Conservation (phyloP, 2,113 vertebrate genomes). For the Abramis brama region DNA sequence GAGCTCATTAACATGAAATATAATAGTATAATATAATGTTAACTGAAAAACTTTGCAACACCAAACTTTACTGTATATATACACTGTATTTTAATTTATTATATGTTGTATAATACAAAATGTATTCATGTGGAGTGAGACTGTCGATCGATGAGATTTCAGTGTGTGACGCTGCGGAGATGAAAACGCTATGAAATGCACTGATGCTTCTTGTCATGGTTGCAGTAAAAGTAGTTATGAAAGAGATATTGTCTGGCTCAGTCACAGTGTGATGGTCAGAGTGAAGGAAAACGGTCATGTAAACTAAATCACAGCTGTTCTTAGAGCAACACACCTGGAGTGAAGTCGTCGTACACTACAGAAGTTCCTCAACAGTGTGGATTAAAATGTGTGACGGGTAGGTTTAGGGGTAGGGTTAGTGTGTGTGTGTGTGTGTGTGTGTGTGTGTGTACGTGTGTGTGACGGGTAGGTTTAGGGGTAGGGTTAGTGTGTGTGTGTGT, state of each 20-base stretch:
- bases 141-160: too few species aligned
- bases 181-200: too few species aligned
- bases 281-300: neutral
- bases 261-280: neutral
- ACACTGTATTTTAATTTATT: too few species aligned
- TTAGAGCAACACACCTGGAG: neutral
- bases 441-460: too few species aligned
- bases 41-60: neutral
- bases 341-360: neutral
- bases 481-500: too few species aligned
- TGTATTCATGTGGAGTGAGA: too few species aligned
- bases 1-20: neutral
- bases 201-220: too few species aligned
- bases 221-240: neutral
- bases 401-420: neutral
- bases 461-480: too few species aligned
- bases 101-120: too few species aligned
- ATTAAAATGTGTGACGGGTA: too few species aligned
- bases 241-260: neutral
- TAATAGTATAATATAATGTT: neutral
- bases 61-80: neutral
- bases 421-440: conserved; percentile 1
- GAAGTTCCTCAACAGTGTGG: neutral
- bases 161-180: too few species aligned
- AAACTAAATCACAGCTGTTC: neutral